phyloP scores from a whole-genome alignment of 2,113 vertebrate species.

The Trogon melanurus region DNA sequence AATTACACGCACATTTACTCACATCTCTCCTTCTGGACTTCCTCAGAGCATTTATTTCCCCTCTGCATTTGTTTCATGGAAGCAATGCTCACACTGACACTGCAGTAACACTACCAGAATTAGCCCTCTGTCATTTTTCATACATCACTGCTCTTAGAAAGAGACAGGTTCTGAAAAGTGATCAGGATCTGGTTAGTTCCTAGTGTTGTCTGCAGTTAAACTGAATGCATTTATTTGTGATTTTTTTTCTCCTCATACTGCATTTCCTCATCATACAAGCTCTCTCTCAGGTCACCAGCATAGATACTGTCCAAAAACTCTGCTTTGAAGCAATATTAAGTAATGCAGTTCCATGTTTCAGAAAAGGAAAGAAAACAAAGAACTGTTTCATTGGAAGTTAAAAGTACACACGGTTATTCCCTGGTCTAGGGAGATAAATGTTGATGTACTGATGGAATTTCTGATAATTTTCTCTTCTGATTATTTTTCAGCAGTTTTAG shows the following conservation, averaged over 20 bases:
- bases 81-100: neutral
- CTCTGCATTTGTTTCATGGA: neutral
- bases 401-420: neutral
- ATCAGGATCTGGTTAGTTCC: neutral
- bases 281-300: neutral
- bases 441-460: neutral
- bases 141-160: neutral
- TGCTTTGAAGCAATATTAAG: neutral
- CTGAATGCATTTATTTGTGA: neutral
- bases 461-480: neutral
- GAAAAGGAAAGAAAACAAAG: neutral
- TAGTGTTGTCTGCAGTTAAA: neutral
- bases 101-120: neutral
- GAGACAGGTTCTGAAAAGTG: neutral
- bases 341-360: neutral
- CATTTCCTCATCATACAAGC: neutral
- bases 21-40: neutral
- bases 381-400: neutral
- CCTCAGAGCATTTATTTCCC: neutral
- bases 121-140: neutral
- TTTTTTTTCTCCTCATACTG: neutral
- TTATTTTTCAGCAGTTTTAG: conserved; percentile 55
- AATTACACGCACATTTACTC: neutral
- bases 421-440: neutral
- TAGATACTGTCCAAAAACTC: neutral